Evolutionary conservation across 2,888 invertebrate species (phyloP).

Genomic region (Allacma fusca): DNA sequence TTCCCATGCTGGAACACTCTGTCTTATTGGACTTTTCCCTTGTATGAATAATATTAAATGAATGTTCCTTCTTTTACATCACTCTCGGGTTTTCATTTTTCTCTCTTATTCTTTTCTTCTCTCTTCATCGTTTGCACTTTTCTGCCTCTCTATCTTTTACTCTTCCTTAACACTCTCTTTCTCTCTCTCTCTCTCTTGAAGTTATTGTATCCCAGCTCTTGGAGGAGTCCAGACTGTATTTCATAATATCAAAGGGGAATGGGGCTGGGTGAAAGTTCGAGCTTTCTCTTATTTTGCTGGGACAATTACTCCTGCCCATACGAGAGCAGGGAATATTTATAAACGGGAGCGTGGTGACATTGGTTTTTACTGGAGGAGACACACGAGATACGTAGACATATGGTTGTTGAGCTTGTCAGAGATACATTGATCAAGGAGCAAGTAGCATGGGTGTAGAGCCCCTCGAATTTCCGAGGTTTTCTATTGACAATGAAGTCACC

Average conservation of each 20-base stretch:
- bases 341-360: not conserved
- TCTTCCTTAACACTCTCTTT: not conserved
- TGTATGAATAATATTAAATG: conserved; percentile 39
- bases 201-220: no score
- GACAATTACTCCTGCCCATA: not conserved
- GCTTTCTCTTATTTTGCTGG: not conserved
- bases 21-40: conserved; percentile 29
- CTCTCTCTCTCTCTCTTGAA: conserved; percentile 10
- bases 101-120: not conserved
- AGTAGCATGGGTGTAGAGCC: conserved; percentile 11
- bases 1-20: conserved; percentile 7
- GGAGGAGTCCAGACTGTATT: no score
- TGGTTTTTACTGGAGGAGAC: not conserved
- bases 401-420: conserved; percentile 29
- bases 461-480: conserved; percentile 30
- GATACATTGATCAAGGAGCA: conserved; percentile 19
- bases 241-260: no score
- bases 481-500: conserved; percentile 39
- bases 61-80: not conserved
- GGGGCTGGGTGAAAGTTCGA: no score
- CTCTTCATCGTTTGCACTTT: not conserved
- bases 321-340: not conserved
- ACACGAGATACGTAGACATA: not conserved
- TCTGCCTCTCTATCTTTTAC: conserved; percentile 1
- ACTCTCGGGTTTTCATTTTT: not conserved